These are phyloP conservation scores for Listrodromus nycthemerus DNA, from an alignment of 2,888 invertebrate genomes.

Conservation along the genomic window DNA sequence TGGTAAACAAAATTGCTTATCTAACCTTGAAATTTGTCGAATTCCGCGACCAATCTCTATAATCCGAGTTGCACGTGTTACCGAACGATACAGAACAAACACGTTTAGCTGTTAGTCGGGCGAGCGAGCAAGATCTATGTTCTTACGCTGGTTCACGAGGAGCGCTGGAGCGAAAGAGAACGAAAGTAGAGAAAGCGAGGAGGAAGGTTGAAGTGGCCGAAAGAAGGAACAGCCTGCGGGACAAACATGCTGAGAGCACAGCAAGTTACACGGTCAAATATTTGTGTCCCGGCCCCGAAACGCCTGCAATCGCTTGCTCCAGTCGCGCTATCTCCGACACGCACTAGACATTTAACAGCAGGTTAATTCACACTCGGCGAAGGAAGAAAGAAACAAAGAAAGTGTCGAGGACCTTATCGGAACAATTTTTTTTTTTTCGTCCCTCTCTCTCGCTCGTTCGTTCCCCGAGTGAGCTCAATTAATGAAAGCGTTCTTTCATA, in stretches of 20 bases:
- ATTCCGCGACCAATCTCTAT: constrained; percentile 30
- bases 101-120: constrained; percentile 39
- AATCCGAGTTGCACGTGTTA: constrained; percentile 53
- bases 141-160: constrained; percentile 31
- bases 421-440: constrained; percentile 37
- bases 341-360: constrained; percentile 73
- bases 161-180: neutral
- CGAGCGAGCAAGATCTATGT: constrained; percentile 58
- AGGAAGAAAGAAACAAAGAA: constrained; percentile 47
- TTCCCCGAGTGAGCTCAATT: constrained; percentile 67
- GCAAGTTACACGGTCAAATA: constrained; percentile 82
- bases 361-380: constrained; percentile 72
- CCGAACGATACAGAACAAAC: constrained; percentile 20
- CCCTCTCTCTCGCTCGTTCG: constrained; percentile 3
- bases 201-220: constrained; percentile 41
- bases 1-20: no score
- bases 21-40: neutral
- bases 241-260: constrained; percentile 74
- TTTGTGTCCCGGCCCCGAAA: constrained; percentile 75
- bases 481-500: constrained; percentile 81
- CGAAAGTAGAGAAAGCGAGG: constrained; percentile 15
- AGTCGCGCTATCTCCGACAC: constrained; percentile 77
- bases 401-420: constrained; percentile 46
- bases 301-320: constrained; percentile 44
- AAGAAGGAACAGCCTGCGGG: constrained; percentile 72